A percentile compares a stretch with the other conserved stretches of the same genome.
Evolutionary conservation across 2,113 vertebrate species (phyloP).

Genomic region (Saimiri boliviensis): DNA sequence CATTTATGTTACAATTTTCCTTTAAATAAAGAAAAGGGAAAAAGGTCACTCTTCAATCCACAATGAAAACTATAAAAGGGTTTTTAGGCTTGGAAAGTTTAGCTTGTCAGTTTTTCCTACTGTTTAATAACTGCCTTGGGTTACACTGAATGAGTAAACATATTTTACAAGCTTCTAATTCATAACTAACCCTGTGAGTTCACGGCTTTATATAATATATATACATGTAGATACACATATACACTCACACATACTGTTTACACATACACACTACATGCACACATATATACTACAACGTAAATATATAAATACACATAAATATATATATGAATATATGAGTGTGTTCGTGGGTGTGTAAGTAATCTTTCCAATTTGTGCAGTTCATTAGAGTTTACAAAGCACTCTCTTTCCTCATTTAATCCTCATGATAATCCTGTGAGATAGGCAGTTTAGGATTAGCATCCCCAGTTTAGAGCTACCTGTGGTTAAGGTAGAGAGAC

Average conservation of each 20-base stretch:
- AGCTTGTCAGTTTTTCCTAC: constrained; percentile 85
- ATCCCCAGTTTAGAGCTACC: neutral
- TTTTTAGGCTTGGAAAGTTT: constrained; percentile 83
- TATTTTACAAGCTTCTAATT: constrained; percentile 85
- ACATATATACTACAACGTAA: neutral
- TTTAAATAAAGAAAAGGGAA: constrained; percentile 54
- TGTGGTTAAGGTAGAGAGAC: neutral
- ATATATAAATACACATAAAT: neutral
- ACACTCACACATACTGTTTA: neutral
- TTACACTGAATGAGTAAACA: constrained; percentile 84
- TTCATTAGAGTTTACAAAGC: neutral
- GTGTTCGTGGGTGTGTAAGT: rapidly evolving
- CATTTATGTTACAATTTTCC: constrained; percentile 58
- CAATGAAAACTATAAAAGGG: constrained; percentile 82
- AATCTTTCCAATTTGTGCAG: neutral
- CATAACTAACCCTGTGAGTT: constrained; percentile 81
- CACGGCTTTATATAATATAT: constrained; percentile 66
- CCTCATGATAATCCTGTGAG: neutral
- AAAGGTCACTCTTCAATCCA: constrained; percentile 72
- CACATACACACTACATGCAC: neutral
- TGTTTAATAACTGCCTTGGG: constrained; percentile 83
- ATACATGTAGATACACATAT: neutral
- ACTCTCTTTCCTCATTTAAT: neutral
- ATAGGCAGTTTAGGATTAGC: neutral
- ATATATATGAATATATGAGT: neutral